Evolutionary conservation across 2,113 vertebrate species (phyloP).

Genomic region (Hippopotamus amphibius): DNA sequence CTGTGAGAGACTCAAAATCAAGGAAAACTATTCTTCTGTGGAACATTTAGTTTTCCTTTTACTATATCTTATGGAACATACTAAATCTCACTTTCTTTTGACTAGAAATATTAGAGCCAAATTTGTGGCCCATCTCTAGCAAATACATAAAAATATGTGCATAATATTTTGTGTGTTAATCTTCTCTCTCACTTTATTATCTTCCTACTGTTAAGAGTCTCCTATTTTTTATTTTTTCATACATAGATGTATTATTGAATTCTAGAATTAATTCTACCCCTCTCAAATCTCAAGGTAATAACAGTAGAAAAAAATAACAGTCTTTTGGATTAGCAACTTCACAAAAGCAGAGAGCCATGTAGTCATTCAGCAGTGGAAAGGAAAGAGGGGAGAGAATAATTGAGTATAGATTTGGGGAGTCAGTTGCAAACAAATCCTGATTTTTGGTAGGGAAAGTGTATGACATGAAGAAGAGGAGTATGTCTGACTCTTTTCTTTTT

Average conservation of each 20-base stretch:
- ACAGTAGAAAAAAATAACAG: not conserved
- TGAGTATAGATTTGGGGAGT: not conserved
- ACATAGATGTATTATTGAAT: not conserved
- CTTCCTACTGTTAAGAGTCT: not conserved
- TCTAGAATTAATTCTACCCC: not conserved
- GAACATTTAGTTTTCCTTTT: not conserved
- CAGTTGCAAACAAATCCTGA: not conserved
- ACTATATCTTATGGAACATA: not conserved
- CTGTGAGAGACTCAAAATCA: not conserved
- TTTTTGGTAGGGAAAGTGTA: not conserved
- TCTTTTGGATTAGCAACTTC: not conserved
- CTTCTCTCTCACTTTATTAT: not conserved
- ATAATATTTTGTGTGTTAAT: not conserved
- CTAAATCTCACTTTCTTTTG: slow-evolving; percentile 1
- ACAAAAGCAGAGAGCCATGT: not conserved
- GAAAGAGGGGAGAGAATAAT: not conserved
- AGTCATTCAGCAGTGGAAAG: not conserved
- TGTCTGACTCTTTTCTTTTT: not conserved
- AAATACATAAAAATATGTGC: slow-evolving; percentile 19
- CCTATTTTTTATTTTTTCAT: not conserved
- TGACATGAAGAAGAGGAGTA: not conserved
- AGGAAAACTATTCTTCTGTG: not conserved
- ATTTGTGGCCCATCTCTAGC: not conserved
- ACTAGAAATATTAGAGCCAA: not conserved
- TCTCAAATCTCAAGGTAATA: not conserved